A percentile compares a stretch with the other conserved stretches of the same genome.
Conservation (phyloP, 2,113 vertebrate genomes). For the Gymnogyps californianus region DNA sequence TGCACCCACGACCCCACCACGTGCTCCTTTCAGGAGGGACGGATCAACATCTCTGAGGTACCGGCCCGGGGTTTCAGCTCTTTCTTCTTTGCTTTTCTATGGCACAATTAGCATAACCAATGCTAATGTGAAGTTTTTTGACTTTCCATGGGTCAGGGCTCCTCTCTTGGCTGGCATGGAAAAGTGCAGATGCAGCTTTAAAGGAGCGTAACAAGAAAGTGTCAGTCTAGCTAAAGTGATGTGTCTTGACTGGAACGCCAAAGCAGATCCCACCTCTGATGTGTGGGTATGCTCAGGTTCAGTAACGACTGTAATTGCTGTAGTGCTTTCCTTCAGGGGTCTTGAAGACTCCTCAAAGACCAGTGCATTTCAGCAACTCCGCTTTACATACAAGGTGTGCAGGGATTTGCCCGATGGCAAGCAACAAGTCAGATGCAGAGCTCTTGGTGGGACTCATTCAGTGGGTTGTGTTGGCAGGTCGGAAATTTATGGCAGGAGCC, state of each 20-base stretch:
- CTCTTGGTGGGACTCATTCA: neutral
- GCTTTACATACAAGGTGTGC: rapidly evolving
- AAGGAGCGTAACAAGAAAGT: neutral
- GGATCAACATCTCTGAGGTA: constrained; percentile 95
- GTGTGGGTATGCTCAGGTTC: neutral
- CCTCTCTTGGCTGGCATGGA: rapidly evolving
- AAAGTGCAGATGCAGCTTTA: neutral
- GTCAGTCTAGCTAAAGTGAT: neutral
- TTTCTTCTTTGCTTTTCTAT: rapidly evolving
- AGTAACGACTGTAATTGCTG: neutral
- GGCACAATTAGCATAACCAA: rapidly evolving
- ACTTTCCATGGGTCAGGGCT: rapidly evolving
- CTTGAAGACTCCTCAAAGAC: neutral
- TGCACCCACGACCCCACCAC: constrained; percentile 97
- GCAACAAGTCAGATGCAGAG: neutral
- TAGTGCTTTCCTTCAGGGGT: neutral
- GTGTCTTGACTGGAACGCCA: neutral
- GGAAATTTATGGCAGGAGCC: neutral
- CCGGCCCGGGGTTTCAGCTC: rapidly evolving
- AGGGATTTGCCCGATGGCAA: neutral
- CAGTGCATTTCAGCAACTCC: neutral
- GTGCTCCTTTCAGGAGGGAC: constrained; percentile 97
- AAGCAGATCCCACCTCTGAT: neutral
- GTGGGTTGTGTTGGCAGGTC: neutral
- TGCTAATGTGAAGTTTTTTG: rapidly evolving